Evolutionary conservation across 1,140 invertebrate genomes (phyloP), one percentile per base, ranked within the genome.

Genomic region (Ctenoplectra terminalis): DNA sequence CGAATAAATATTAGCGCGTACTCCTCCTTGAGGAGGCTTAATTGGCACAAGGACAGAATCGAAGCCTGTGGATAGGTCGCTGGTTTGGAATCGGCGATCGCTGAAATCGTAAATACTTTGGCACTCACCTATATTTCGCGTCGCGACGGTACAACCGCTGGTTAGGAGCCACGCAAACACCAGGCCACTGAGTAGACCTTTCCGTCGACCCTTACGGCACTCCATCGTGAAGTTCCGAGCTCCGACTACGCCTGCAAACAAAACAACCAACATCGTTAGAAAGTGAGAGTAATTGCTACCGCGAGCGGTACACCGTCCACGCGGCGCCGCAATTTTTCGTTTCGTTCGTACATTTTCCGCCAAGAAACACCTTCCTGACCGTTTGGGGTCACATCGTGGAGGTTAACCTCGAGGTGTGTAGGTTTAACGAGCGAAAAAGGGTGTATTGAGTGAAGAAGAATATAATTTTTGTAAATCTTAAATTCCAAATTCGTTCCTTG

Each of bases 121-220:
- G 31, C 56, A 92, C 92, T 91, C 85, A 93, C 92, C 92, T 88
- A 91, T 90, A 90, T 92, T 92, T 92, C 91, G 89, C 83, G 90
- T 90, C 81, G 89, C 88, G 81, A 92, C 91, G 81, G 90, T 90
- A 79, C 88, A 92, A 84, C 91, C 88, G 86, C 89, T 92, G 89
- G 92, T 92, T 87, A 93, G 91, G 73, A 93, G 87, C 92, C 92
- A 93, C 64, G 90, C 90, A 88, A 93, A 91, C 82, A 93, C 89
- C 86, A 93, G 88, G 79, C 91, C 90, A 84, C 90, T 89, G 72
- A 93, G 91, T 84, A 91, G 88, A 87, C 89, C 91, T 92, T 92
- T 93, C 90, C 91, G 92, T 90, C 92, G 92, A 92, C 89, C 90
- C 90, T 91, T 93, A 90, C 92, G 92, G 89, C 92, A 92, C 92